Evolutionary conservation across 2,888 invertebrate genomes (phyloP).

Genomic region (Tenthredo amoena): DNA sequence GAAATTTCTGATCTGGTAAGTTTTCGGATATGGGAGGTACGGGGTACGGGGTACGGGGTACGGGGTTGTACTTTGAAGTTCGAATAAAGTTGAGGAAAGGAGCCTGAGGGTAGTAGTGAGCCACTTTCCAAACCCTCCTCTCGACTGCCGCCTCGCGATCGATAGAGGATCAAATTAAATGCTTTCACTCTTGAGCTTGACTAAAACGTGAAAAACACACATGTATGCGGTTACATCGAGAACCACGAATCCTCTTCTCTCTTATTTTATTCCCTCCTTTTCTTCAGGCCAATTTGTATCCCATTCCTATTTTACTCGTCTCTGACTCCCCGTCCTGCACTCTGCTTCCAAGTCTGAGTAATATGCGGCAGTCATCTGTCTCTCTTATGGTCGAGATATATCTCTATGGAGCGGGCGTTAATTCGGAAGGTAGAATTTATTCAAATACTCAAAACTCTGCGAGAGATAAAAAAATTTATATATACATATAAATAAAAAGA

Average conservation of each 20-base stretch:
- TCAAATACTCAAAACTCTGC: background rate
- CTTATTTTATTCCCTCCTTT: background rate
- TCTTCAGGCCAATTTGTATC: slow-evolving; percentile 4
- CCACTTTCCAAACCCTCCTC: slow-evolving; percentile 13
- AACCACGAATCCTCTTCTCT: background rate
- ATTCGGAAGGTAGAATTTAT: slow-evolving; percentile 13
- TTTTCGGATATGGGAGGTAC: background rate
- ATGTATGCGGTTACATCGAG: background rate
- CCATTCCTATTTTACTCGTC: background rate
- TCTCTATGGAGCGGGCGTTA: background rate
- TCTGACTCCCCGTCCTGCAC: background rate
- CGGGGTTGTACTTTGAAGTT: slow-evolving; percentile 40
- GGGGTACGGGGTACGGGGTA: background rate
- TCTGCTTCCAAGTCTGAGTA: background rate
- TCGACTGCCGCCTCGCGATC: background rate
- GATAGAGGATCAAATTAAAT: slow-evolving; percentile 42
- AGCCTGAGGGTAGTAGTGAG: slow-evolving; percentile 29
- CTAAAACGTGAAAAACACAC: background rate
- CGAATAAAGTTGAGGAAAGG: slow-evolving; percentile 27
- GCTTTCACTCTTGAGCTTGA: slow-evolving; percentile 14
- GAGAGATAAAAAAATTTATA: background rate
- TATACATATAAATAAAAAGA: background rate
- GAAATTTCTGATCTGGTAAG: slow-evolving; percentile 22
- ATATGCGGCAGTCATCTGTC: slow-evolving; percentile 43
- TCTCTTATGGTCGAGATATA: slow-evolving; percentile 30